A percentile compares a stretch with the other conserved stretches of the same genome.
phyloP scores from a whole-genome alignment of 2,888 invertebrate genomes.

The Melipona bicolor region DNA sequence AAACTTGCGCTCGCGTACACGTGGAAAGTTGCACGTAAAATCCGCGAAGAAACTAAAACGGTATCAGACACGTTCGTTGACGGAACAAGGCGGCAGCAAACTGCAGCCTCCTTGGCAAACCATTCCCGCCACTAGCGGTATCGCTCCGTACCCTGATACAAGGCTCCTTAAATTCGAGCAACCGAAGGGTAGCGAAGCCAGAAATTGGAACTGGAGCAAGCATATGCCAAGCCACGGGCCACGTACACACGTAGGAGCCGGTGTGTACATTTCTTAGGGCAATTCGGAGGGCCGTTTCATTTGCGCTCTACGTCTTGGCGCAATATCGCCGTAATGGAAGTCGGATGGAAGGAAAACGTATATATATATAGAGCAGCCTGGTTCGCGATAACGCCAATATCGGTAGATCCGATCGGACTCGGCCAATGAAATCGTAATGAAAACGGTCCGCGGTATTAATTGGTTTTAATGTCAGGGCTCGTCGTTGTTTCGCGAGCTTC shows the following conservation, averaged over 20 bases:
- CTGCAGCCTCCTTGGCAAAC: neutral
- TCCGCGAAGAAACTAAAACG: neutral
- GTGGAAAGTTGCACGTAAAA: neutral
- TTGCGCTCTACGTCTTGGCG: constrained; percentile 56
- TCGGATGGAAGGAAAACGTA: constrained; percentile 33
- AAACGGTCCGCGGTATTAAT: constrained; percentile 59
- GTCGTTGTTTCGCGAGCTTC: constrained; percentile 18
- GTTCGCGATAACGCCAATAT: constrained; percentile 62
- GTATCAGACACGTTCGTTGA: neutral
- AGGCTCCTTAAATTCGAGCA: constrained; percentile 45
- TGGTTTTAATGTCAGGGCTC: constrained; percentile 37
- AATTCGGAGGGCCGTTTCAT: constrained; percentile 64
- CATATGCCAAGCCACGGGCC: neutral
- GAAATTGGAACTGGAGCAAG: constrained; percentile 52
- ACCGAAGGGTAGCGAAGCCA: constrained; percentile 24
- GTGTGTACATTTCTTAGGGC: constrained; percentile 61
- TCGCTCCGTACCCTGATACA: neutral
- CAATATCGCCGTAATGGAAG: constrained; percentile 51
- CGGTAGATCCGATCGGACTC: constrained; percentile 47
- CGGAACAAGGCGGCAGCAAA: neutral
- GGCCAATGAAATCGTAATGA: constrained; percentile 61
- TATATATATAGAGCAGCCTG: constrained; percentile 6
- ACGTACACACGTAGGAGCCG: neutral
- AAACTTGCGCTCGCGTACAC: neutral
- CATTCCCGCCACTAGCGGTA: neutral